Percentiles rank a stretch among this genome's conserved stretches.
These are phyloP conservation scores for Chrysopa pallens DNA, from an alignment of 1,140 invertebrate genomes.

Conservation along the genomic window DNA sequence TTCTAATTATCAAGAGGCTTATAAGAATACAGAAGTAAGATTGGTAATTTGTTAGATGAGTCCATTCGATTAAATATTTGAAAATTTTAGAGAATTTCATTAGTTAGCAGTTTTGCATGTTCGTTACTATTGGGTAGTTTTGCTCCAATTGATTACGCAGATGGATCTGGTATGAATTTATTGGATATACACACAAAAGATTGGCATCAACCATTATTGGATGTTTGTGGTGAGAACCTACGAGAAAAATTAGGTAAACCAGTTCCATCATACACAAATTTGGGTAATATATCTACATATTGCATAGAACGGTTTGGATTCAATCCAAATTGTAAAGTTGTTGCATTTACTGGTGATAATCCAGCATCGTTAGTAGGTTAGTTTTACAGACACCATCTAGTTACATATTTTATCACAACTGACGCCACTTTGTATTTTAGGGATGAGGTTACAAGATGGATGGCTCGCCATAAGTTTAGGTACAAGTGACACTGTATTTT, in stretches of 20 bases:
- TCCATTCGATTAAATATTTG: background rate
- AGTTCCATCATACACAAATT: slow-evolving; percentile 42
- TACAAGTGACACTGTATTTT: slow-evolving; percentile 81
- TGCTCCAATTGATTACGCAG: slow-evolving; percentile 78
- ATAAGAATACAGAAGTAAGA: slow-evolving; percentile 59
- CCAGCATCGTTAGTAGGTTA: slow-evolving; percentile 64
- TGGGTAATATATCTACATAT: slow-evolving; percentile 61
- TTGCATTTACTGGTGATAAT: slow-evolving; percentile 91
- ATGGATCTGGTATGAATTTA: slow-evolving; percentile 94
- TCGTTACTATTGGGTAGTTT: slow-evolving; percentile 78
- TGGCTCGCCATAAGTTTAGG: slow-evolving; percentile 83
- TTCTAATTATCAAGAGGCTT: slow-evolving; percentile 50
- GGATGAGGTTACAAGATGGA: slow-evolving; percentile 58
- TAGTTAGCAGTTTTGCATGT: slow-evolving; percentile 83
- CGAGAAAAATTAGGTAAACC: slow-evolving; percentile 48
- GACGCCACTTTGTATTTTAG: slow-evolving; percentile 22
- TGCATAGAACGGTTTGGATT: slow-evolving; percentile 77
- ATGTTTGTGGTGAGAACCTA: slow-evolving; percentile 54
- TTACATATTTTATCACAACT: background rate
- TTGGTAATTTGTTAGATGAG: background rate
- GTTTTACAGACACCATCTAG: background rate
- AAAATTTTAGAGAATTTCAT: slow-evolving; percentile 59
- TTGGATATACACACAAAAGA: slow-evolving; percentile 63
- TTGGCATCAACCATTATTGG: slow-evolving; percentile 59
- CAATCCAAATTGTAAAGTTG: slow-evolving; percentile 52